Conservation (phyloP, 2,888 invertebrate genomes). For the Laspeyria flexula region DNA sequence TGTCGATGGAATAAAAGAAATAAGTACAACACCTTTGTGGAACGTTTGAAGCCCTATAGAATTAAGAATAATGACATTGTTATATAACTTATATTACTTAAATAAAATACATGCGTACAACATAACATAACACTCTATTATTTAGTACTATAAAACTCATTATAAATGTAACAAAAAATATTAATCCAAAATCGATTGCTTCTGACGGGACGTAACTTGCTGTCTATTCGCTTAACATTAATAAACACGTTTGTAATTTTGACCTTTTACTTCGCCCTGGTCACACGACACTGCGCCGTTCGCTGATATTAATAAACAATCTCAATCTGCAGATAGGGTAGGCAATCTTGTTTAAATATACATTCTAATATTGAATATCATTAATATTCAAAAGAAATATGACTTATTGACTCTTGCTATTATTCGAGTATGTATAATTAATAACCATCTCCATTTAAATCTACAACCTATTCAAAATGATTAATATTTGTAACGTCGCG, state of each 20-base stretch:
- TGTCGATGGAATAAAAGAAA: too few relatives aligned
- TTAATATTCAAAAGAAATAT: too few relatives aligned
- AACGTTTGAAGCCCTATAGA: conserved; percentile 7
- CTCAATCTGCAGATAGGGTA: neutral
- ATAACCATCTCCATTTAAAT: neutral
- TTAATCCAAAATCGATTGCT: conserved; percentile 53
- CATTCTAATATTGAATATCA: neutral
- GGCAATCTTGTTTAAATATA: neutral
- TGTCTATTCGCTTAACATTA: conserved; percentile 74
- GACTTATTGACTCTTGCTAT: neutral
- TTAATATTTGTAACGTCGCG: too few relatives aligned
- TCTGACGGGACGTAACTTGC: conserved; percentile 15
- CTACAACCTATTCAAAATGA: too few relatives aligned
- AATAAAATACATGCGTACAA: conserved; percentile 43
- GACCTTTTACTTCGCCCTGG: neutral
- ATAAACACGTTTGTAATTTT: conserved; percentile 41
- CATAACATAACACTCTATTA: conserved; percentile 65
- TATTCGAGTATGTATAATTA: neutral
- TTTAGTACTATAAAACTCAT: conserved; percentile 60
- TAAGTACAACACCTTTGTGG: too few relatives aligned
- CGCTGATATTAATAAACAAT: conserved; percentile 1
- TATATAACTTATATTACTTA: conserved; percentile 48
- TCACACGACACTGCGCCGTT: neutral
- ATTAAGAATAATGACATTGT: conserved; percentile 24
- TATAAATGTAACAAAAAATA: conserved; percentile 61